Conservation (phyloP, 1,140 invertebrate genomes). For the Hirudo medicinalis region DNA sequence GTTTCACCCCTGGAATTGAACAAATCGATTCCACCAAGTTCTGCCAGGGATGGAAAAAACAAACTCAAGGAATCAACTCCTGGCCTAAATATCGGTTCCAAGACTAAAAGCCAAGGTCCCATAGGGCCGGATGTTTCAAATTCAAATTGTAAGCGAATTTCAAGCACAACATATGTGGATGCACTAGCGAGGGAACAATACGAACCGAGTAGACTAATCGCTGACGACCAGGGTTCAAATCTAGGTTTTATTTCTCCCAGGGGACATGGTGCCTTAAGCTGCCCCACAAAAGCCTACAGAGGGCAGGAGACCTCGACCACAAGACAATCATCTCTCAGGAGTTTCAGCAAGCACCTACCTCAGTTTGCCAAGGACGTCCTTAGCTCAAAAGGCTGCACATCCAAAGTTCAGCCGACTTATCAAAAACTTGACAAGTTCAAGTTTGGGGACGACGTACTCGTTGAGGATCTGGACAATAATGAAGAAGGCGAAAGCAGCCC, state of each 20-base stretch:
- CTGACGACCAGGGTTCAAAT: not conserved
- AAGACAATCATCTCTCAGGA: not conserved
- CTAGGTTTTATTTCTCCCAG: not conserved
- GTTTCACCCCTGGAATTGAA: not conserved
- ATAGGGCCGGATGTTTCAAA: too few species aligned
- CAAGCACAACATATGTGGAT: too few species aligned
- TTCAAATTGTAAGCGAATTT: too few species aligned
- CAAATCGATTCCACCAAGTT: not conserved
- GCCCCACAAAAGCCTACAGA: not conserved
- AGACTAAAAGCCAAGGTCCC: too few species aligned
- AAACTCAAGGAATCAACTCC: not conserved
- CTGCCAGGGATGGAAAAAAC: not conserved
- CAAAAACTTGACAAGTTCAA: constrained; percentile 11
- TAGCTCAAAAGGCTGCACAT: not conserved
- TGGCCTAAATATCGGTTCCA: not conserved
- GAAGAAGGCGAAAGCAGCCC: constrained; percentile 14
- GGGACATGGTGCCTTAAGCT: too few species aligned
- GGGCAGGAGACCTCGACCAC: not conserved
- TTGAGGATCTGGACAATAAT: not conserved
- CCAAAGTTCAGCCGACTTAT: not conserved
- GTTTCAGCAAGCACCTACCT: constrained; percentile 11
- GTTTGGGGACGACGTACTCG: not conserved
- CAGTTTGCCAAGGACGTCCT: constrained; percentile 8
- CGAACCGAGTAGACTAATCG: not conserved
- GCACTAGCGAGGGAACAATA: not conserved